These are phyloP conservation scores for Rhinolophus ferrumequinum DNA, from an alignment of 2,113 vertebrate genomes.

Conservation along the genomic window DNA sequence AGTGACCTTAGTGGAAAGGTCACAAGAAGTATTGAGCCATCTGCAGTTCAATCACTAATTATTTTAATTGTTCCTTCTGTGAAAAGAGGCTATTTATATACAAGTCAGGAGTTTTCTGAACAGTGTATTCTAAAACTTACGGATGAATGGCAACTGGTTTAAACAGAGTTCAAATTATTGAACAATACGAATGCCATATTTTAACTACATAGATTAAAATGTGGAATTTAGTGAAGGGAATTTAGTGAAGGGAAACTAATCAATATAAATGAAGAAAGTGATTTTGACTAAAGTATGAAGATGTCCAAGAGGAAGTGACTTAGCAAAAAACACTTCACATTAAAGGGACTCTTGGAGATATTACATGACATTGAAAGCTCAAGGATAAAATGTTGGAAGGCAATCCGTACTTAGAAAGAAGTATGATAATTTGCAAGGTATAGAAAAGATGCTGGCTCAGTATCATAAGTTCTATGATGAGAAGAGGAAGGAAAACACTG, in stretches of 20 bases:
- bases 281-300: not conserved
- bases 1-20: not conserved
- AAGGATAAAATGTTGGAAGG: not conserved
- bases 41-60: not conserved
- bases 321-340: not conserved
- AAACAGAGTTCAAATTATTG: not conserved
- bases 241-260: not conserved
- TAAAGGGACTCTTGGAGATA: not conserved
- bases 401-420: not conserved
- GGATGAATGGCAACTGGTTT: not conserved
- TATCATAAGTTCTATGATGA: not conserved
- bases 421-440: not conserved
- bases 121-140: not conserved
- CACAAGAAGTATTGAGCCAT: not conserved
- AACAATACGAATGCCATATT: not conserved
- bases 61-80: slow-evolving; percentile 53
- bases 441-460: not conserved
- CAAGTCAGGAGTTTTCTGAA: not conserved
- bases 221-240: not conserved
- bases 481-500: not conserved
- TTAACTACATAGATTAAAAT: not conserved
- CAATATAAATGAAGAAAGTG: not conserved
- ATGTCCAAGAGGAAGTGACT: not conserved
- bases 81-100: not conserved
- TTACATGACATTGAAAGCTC: not conserved